Base-by-base conservation (phyloP, 2,888 invertebrate species). In the Apomyelois bistriatella region DNA sequence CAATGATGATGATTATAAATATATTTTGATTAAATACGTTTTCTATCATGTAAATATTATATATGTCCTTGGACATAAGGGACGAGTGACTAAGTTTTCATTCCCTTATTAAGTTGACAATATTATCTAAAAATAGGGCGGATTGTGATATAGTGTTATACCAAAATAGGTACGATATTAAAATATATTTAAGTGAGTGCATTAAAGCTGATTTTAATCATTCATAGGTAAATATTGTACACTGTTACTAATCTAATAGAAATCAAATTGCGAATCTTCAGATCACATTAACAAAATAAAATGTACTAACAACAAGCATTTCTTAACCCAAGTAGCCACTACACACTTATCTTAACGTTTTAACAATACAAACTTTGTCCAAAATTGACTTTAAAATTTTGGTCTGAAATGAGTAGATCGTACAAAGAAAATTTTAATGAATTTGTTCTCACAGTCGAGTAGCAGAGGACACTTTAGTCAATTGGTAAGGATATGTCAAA, bases 271-370 rank as follows among this genome's bases (percentile, higher is more conserved):
- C 58, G 57, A 54, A 53, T 58, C 87, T 87, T 88, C 89, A 87
- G 85, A 89, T 88, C 89, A 87, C 90, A 88, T 75, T 86, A 88
- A 89, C 88, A 88, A 89, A 89, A 85, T 65, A 62, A 73, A 74
- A 72, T 65, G 69, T 73, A 66, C 76, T 73, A 79, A 70, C 70
- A 82, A 85, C 79, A 81, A 82, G 76, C 79, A 69, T 75, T 68
- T 69, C 63, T 60, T 74, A 74, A 73, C 66, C 69, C 68, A 70
- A 74, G 69, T 74, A 82, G 76, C 74, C 70, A 81, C 79, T 82
- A 73, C 76, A 72, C 55, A 58, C 54, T 43, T 70, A 72, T 64
- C 70, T 76, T 79, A 81, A 76, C 64, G 73, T 82, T 79, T 79
- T 85, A 82, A 76, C 72, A 79, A 77, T 71, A 71, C 66, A 74